A percentile compares a stretch with the other conserved stretches of the same genome.
phyloP scores from a whole-genome alignment of 1,140 invertebrate genomes.

The Orius insidiosus region DNA sequence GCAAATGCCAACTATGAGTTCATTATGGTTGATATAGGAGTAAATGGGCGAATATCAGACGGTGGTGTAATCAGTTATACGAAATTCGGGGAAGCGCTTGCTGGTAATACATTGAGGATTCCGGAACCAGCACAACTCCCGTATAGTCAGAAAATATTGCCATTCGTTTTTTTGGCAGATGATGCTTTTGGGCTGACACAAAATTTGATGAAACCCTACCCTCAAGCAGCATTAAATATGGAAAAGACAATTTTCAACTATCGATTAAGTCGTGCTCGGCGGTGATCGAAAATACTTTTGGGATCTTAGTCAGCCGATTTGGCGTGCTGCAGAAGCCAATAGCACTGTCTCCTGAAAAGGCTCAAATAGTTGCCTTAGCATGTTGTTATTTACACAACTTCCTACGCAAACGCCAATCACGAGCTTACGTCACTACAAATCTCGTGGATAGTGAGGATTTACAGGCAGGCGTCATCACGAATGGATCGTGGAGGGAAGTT shows the following conservation, averaged over 20 bases:
- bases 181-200: conserved; percentile 29
- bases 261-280: conserved; percentile 16
- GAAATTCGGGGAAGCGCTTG: conserved; percentile 11
- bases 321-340: not conserved
- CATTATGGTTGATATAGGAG: conserved; percentile 27
- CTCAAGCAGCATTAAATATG: conserved; percentile 18
- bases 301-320: conserved; percentile 3
- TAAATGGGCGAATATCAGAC: conserved; percentile 27
- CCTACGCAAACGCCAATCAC: no score
- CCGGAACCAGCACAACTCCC: conserved; percentile 21
- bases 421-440: no score
- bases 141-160: conserved; percentile 15
- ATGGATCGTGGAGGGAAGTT: no score
- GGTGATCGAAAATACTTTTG: conserved; percentile 19
- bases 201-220: conserved; percentile 29
- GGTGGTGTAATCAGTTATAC: conserved; percentile 17
- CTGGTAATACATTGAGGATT: conserved; percentile 19
- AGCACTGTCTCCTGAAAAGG: not conserved
- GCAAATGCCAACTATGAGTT: conserved; percentile 31
- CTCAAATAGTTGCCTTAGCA: not conserved
- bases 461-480: no score
- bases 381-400: conserved; percentile 4
- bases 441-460: no score
- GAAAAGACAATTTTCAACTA: conserved; percentile 26
- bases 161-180: conserved; percentile 29